Percentiles rank a stretch among this genome's conserved stretches.
Evolutionary conservation across 2,113 vertebrate genomes (phyloP).

Genomic region (Riparia riparia): DNA sequence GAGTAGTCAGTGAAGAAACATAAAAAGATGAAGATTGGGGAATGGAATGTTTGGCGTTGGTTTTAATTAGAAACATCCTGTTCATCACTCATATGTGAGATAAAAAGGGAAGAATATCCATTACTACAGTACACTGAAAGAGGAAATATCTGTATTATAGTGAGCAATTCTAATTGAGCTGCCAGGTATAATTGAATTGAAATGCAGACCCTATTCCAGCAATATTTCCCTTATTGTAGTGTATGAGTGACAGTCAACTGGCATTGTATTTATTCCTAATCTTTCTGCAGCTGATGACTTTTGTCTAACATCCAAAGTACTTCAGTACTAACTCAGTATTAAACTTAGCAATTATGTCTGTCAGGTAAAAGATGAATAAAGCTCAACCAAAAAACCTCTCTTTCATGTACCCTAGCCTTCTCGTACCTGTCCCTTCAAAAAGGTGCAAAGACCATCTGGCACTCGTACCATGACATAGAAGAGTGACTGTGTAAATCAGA

Average conservation of each 20-base stretch:
- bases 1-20: background rate
- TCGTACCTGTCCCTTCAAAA: background rate
- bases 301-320: background rate
- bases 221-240: background rate
- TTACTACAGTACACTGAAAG: background rate
- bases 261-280: background rate
- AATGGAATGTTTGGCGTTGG: conserved; percentile 27
- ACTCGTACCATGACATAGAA: rapidly evolving
- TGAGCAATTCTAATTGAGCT: conserved; percentile 7
- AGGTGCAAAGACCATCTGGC: background rate
- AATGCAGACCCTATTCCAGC: background rate
- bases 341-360: background rate
- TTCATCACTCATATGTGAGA: background rate
- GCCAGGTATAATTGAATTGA: background rate
- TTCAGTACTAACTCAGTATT: background rate
- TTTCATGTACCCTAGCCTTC: background rate
- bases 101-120: background rate
- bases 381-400: background rate
- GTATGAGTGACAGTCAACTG: background rate
- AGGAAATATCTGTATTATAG: background rate
- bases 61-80: conserved; percentile 59
- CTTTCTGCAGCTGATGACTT: background rate
- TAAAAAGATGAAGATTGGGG: background rate
- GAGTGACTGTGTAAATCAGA: background rate
- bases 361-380: background rate